Evolutionary conservation across 2,113 vertebrate species (phyloP).

Genomic region (Dipodomys spectabilis): DNA sequence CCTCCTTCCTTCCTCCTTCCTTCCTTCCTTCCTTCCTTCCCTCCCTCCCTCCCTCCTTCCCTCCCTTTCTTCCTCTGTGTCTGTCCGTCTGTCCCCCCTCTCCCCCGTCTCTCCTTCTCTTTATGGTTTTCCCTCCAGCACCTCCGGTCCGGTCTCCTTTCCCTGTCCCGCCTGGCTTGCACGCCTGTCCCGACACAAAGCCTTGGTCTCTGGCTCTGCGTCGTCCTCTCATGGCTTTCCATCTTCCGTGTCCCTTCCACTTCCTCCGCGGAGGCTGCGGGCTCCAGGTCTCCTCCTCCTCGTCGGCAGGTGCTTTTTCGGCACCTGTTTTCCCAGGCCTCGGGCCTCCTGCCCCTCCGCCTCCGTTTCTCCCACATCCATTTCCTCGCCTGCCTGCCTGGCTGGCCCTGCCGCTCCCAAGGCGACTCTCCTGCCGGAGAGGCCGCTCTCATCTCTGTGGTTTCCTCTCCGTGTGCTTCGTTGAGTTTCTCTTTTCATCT

Average conservation of each 20-base stretch:
- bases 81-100: too few relatives aligned
- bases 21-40: too few relatives aligned
- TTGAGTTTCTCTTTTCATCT: background rate
- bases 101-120: background rate
- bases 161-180: background rate
- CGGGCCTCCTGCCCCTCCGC: constrained; percentile 9
- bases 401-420: background rate
- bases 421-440: background rate
- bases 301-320: constrained; percentile 21
- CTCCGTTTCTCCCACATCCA: background rate
- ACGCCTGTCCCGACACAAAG: constrained; percentile 22
- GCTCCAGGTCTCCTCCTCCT: constrained; percentile 40
- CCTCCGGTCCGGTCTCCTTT: background rate
- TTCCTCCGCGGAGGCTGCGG: constrained; percentile 28
- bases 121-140: constrained; percentile 25
- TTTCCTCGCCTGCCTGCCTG: background rate
- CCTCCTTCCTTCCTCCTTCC: too few relatives aligned
- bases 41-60: too few relatives aligned
- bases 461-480: background rate
- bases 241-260: constrained; percentile 36
- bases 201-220: background rate
- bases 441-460: background rate
- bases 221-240: background rate
- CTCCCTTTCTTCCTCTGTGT: too few relatives aligned
- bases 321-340: background rate